Conservation (phyloP, 2,888 invertebrate species). For the Scaptodrosophila latifasciaeformis region DNA sequence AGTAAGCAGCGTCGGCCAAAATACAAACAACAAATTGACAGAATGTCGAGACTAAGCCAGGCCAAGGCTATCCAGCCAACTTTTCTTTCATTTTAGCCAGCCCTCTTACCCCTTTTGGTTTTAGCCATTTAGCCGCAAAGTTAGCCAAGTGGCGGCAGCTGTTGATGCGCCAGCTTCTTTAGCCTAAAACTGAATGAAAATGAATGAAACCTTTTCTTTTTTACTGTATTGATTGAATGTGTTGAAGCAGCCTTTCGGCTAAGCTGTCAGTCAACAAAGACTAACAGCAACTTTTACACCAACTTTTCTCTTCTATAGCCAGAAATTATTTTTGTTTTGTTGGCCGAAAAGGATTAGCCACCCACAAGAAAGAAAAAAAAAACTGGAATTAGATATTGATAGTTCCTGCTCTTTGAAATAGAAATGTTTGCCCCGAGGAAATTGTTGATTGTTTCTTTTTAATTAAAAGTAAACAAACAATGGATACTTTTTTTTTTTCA, state of each 20-base stretch:
- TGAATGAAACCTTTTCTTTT: conserved; percentile 37
- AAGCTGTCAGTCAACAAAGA: conserved; percentile 15
- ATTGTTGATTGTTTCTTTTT: too few relatives aligned
- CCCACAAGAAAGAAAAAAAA: too few relatives aligned
- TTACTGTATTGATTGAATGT: conserved; percentile 38
- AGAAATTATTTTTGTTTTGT: conserved; percentile 18
- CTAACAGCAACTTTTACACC: background rate
- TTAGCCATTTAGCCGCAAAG: conserved; percentile 7
- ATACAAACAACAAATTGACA: conserved; percentile 5
- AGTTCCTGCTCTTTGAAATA: too few relatives aligned
- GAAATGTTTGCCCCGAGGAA: too few relatives aligned
- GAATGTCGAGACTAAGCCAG: background rate
- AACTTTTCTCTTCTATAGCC: background rate
- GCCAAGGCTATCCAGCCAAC: background rate
- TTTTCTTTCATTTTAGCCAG: too few relatives aligned
- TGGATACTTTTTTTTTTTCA: too few relatives aligned
- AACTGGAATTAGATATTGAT: conserved; percentile 32
- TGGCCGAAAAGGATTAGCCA: conserved; percentile 32
- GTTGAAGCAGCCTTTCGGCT: conserved; percentile 35
- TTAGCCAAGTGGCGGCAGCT: conserved; percentile 16
- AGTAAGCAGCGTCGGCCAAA: conserved; percentile 33
- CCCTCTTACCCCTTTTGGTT: too few relatives aligned
- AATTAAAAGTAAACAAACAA: too few relatives aligned
- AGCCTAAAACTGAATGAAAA: conserved; percentile 28
- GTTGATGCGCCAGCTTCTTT: conserved; percentile 26